These are phyloP conservation scores for Odontothrips loti DNA, from an alignment of 2,888 invertebrate genomes.

Conservation along the genomic window DNA sequence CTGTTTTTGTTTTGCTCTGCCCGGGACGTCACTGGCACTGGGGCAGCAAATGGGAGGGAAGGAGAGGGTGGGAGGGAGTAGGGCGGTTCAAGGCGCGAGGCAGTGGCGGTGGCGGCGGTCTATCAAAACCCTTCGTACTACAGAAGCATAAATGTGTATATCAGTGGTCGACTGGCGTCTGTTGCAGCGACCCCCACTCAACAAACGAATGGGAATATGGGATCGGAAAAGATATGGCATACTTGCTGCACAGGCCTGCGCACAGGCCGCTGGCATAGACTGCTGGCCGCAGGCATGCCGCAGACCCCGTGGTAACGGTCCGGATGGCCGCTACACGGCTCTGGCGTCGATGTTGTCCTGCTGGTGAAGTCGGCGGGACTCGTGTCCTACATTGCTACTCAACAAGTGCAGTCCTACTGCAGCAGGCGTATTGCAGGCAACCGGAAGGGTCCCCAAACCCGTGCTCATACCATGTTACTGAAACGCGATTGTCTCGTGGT, in stretches of 20 bases:
- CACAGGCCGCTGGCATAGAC: too few species aligned
- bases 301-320: too few species aligned
- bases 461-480: too few species aligned
- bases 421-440: constrained; percentile 23
- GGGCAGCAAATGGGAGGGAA: too few species aligned
- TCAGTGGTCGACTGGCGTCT: constrained; percentile 14
- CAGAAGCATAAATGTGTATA: background rate
- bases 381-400: constrained; percentile 24
- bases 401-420: constrained; percentile 13
- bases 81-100: background rate
- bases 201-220: background rate
- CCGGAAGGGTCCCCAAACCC: background rate
- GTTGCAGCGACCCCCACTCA: background rate
- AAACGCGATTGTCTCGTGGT: background rate
- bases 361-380: background rate
- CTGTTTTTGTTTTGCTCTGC: too few species aligned
- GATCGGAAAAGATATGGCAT: background rate
- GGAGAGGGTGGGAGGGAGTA: too few species aligned
- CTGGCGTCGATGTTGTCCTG: background rate
- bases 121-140: background rate
- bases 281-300: too few species aligned
- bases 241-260: background rate
- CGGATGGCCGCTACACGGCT: too few species aligned
- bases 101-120: constrained; percentile 4
- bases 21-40: too few species aligned